Base-by-base conservation (phyloP, 2,888 invertebrate species). In the Scelioninae gen. 1 region DNA sequence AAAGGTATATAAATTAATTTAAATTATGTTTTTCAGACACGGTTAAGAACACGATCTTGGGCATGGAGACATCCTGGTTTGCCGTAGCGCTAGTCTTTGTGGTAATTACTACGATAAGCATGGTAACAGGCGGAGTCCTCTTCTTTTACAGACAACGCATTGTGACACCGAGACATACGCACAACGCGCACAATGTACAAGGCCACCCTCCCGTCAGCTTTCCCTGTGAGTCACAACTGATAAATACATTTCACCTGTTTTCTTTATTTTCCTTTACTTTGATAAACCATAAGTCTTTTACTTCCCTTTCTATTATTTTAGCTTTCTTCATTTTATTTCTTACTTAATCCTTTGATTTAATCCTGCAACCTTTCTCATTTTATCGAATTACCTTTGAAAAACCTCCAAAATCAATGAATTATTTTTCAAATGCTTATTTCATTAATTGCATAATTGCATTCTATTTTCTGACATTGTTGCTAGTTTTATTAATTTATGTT, bases 31-130 rank as follows among this genome's bases (percentile, higher is more conserved):
- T 88, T 92, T 15, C 91, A 95, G 95, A 94, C 90, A 94, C 94
- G 90, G 94, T 95, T 86, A 93, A 94, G 72, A 94, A 94, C 86
- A 95, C 94, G 81, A 94, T 96, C 84, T 93, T 96, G 85, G 96
- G 97, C 84, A 93, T 96, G 90, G 95, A 95, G 89, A 94, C 95
- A 91, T 95, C 96, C 88, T 96, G 96, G 95, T 95, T 97, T 92
- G 95, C 95, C 88, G 94, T 95, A 82, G 94, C 95, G 88, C 95
- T 95, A 66, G 95, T 96, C 84, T 95, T 95, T 89, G 94, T 94
- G 82, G 93, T 95, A 89, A 93, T 97, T 90, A 94, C 95, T 87
- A 93, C 95, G 90, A 94, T 95, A 88, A 95, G 95, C 75, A 94
- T 95, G 89, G 95, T 95, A 85, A 95, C 95, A 76, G 95, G 95